Evolutionary conservation across 2,888 invertebrate species (phyloP), one percentile per base, ranked within the genome.

Genomic region (Amblyteles armatorius): DNA sequence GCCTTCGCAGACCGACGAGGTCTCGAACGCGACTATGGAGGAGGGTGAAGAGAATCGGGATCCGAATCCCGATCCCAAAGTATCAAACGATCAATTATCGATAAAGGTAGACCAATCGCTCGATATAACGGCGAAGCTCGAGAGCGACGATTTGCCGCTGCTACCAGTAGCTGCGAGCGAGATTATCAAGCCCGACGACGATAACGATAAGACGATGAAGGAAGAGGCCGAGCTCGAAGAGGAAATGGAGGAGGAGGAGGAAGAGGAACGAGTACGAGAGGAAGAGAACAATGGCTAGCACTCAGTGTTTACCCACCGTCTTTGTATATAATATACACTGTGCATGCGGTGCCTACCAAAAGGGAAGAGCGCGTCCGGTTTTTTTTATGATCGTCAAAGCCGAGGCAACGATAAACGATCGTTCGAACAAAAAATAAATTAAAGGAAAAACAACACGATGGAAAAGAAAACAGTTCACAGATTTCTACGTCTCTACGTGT

Each of bases 21-120:
- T 48, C 29, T 73, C 79, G 44, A 76, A 82, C 57, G 50, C 82
- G 3, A n/a, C 87, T n/a, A 87, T 88, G 36, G 89, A 92, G 40
- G 93, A 92, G 26, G 91, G 91, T 0, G 91, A 90, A 52, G 93
- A 94, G 85, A 93, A 94, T 88, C 91, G 91, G 4, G 94, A 94
- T 89, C 93, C 93, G 3, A 93, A 92, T 90, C 92, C 92, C 7
- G 92, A 93, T 76, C 88, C 87, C 22, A 88, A 88, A 36, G 71
- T 78, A 19, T 48, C 69, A 0, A 36, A 77, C 85, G 86, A 74
- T 29, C 44, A 50, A 78, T 52, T 48, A 57, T 79, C 63, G 86
- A 86, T 13, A 57, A 69, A 63, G 63, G 63, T 63, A 7, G 76
- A 60, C 22, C 74, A 83, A n/a, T 52, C 83, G 26, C 63, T 52